Percentiles rank a stretch among this genome's conserved stretches.
These are phyloP conservation scores for Orthonevra nobilis DNA, from an alignment of 2,888 invertebrate species.

Conservation along the genomic window DNA sequence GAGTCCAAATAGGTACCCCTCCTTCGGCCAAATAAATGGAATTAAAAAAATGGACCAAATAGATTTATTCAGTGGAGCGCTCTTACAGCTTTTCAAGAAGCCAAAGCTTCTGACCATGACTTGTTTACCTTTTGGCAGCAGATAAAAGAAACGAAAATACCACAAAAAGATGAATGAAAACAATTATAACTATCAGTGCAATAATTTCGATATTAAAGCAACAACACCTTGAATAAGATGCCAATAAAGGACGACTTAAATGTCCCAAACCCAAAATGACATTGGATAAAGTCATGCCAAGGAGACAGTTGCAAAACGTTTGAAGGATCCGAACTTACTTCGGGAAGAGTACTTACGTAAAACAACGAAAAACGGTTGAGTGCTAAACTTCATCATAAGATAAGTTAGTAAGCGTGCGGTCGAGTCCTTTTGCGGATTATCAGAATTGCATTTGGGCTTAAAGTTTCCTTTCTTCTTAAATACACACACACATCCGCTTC, in stretches of 20 bases:
- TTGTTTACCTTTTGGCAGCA: too few species aligned
- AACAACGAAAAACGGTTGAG: constrained; percentile 39
- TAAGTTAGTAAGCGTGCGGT: constrained; percentile 44
- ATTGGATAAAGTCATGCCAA: not conserved
- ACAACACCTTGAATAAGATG: not conserved
- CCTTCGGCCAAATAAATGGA: too few species aligned
- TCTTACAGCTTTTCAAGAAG: too few species aligned
- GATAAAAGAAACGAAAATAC: too few species aligned
- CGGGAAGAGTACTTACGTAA: constrained; percentile 6
- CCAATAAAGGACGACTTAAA: constrained; percentile 15
- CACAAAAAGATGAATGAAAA: too few species aligned
- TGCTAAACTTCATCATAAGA: constrained; percentile 43
- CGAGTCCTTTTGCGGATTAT: constrained; percentile 45
- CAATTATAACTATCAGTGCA: too few species aligned
- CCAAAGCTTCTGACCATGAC: too few species aligned
- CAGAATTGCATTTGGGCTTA: constrained; percentile 47
- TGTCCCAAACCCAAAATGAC: not conserved
- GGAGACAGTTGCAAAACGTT: constrained; percentile 5
- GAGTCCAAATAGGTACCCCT: too few species aligned
- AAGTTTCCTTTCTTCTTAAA: too few species aligned
- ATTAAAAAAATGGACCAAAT: too few species aligned
- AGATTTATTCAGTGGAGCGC: too few species aligned
- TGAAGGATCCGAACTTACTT: constrained; percentile 29
- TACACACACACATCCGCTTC: not conserved
- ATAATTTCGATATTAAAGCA: not conserved